These are phyloP conservation scores for Phymatocera aterrima DNA, from an alignment of 2,888 invertebrate genomes.

Conservation along the genomic window DNA sequence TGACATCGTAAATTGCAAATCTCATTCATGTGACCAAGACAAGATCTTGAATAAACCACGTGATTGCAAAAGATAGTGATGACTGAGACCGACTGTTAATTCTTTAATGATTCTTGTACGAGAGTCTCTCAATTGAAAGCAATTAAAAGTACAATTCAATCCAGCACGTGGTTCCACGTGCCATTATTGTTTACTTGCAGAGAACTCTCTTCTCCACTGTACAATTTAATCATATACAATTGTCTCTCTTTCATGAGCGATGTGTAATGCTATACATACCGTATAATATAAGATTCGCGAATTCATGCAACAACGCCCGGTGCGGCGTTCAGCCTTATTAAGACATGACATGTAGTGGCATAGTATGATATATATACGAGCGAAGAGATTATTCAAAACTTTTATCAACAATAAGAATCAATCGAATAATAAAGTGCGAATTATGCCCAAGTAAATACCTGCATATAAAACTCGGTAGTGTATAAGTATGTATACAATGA, in stretches of 20 bases:
- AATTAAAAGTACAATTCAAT: conserved; percentile 33
- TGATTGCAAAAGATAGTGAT: conserved; percentile 27
- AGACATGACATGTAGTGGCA: too few species aligned
- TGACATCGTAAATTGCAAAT: neutral
- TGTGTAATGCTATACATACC: too few species aligned
- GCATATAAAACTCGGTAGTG: neutral
- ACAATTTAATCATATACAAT: neutral
- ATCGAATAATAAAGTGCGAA: too few species aligned
- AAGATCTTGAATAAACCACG: neutral
- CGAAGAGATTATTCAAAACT: too few species aligned
- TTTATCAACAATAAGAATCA: too few species aligned
- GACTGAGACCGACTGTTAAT: conserved; percentile 17
- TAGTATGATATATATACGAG: too few species aligned
- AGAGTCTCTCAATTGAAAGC: conserved; percentile 17
- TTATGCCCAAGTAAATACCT: too few species aligned
- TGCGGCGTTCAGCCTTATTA: too few species aligned
- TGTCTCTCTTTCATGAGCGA: too few species aligned
- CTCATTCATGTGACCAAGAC: neutral
- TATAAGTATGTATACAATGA: neutral
- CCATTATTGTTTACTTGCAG: conserved; percentile 10
- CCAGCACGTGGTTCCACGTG: conserved; percentile 15
- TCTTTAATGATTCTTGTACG: conserved; percentile 32
- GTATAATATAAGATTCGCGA: too few species aligned
- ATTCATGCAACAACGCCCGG: too few species aligned
- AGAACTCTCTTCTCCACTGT: neutral